phyloP scores from a whole-genome alignment of 2,888 invertebrate species.

The Caenorhabditis macrosperma region DNA sequence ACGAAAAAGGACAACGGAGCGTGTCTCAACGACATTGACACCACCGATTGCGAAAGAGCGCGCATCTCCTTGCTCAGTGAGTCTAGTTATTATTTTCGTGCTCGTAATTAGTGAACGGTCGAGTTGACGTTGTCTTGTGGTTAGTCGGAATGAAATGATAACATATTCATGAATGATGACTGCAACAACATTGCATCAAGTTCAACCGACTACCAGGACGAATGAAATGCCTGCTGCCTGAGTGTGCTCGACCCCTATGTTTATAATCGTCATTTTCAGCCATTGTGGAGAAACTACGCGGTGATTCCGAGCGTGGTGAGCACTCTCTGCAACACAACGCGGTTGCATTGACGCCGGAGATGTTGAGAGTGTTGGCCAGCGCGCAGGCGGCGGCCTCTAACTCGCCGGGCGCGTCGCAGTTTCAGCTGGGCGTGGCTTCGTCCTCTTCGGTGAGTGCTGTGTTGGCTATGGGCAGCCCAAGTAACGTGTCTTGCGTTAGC shows the following conservation, averaged over 20 bases:
- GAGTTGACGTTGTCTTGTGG: slow-evolving; percentile 19
- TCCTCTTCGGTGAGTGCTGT: slow-evolving; percentile 52
- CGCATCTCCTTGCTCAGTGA: slow-evolving; percentile 75
- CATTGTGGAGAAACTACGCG: slow-evolving; percentile 41
- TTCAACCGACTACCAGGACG: background rate
- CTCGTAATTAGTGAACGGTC: background rate
- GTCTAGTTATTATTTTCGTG: slow-evolving; percentile 5
- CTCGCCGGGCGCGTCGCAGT: background rate
- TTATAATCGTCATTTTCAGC: slow-evolving; percentile 23
- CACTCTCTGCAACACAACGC: background rate
- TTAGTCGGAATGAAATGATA: too few species aligned
- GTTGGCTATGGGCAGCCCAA: slow-evolving; percentile 40
- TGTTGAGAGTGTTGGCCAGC: slow-evolving; percentile 16
- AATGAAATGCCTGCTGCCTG: background rate
- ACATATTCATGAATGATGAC: too few species aligned
- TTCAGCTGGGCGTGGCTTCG: slow-evolving; percentile 23
- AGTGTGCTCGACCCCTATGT: background rate
- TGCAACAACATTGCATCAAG: background rate
- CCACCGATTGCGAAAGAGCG: slow-evolving; percentile 95
- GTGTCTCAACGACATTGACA: slow-evolving; percentile 94
- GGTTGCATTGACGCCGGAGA: slow-evolving; percentile 39
- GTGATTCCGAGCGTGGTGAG: slow-evolving; percentile 17
- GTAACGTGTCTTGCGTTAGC: slow-evolving; percentile 60
- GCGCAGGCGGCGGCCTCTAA: slow-evolving; percentile 8
- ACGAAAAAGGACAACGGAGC: slow-evolving; percentile 85